A percentile compares a stretch with the other conserved stretches of the same genome.
Evolutionary conservation across 2,113 vertebrate genomes (phyloP).

Genomic region (Axis porcinus): DNA sequence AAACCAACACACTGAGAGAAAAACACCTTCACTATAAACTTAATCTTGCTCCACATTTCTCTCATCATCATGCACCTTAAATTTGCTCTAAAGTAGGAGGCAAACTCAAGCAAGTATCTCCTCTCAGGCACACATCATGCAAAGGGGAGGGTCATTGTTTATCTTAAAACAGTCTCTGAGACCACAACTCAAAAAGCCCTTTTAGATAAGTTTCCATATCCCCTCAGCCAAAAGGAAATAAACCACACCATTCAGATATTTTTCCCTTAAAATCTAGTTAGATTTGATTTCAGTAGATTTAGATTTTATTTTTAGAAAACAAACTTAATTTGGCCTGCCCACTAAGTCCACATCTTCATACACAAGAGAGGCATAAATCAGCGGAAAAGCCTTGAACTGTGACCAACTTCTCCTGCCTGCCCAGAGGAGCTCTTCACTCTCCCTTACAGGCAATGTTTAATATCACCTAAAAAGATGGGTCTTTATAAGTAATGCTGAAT

Average conservation of each 20-base stretch:
- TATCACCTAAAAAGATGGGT: not conserved
- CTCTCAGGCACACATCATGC: not conserved
- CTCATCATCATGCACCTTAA: not conserved
- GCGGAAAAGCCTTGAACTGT: not conserved
- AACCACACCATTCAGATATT: constrained; percentile 63
- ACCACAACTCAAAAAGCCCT: constrained; percentile 70
- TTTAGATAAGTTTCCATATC: constrained; percentile 67
- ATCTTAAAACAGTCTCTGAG: constrained; percentile 43
- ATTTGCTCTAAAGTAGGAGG: not conserved
- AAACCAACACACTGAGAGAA: not conserved
- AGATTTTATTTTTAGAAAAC: constrained; percentile 69
- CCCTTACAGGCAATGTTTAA: not conserved
- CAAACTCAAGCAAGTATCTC: not conserved
- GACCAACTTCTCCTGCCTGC: not conserved
- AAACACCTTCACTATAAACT: not conserved
- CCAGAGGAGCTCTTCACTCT: not conserved
- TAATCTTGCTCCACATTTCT: not conserved
- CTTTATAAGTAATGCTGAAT: not conserved
- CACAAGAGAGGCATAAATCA: constrained; percentile 50
- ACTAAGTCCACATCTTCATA: constrained; percentile 57
- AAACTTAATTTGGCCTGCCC: constrained; percentile 62
- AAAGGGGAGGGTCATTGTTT: constrained; percentile 40
- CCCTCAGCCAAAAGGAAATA: constrained; percentile 56
- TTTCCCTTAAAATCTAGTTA: constrained; percentile 59
- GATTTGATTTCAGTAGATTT: constrained; percentile 71